Conservation (phyloP, 2,797 vertebrate genomes). For the Rousettus madagascariensis region DNA sequence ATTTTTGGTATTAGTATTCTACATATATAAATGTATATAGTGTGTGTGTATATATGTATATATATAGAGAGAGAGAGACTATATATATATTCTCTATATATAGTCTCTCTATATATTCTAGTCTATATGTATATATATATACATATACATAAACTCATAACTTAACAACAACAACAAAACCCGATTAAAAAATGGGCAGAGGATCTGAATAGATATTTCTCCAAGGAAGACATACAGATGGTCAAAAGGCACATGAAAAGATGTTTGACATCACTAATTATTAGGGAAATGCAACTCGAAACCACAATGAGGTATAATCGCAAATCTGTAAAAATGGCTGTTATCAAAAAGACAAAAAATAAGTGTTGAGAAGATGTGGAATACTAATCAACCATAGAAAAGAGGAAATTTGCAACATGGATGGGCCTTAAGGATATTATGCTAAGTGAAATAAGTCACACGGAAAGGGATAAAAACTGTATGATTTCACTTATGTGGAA, state of each 20-base stretch:
- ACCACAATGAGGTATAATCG: no score
- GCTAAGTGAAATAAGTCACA: neutral
- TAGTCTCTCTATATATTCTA: no score
- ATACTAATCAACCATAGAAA: neutral
- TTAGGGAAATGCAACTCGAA: no score
- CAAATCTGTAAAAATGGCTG: no score
- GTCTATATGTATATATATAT: neutral
- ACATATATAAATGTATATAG: neutral
- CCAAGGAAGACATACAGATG: neutral
- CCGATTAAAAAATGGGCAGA: neutral
- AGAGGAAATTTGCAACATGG: neutral
- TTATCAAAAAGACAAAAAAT: neutral
- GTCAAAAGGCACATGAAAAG: neutral
- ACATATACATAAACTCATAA: neutral
- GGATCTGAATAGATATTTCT: neutral
- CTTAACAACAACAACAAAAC: neutral
- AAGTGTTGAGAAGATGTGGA: neutral
- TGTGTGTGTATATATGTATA: no score
- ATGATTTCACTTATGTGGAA: neutral
- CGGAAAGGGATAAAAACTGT: neutral
- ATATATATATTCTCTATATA: no score
- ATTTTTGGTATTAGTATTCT: neutral
- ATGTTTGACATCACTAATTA: neutral
- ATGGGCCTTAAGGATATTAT: neutral
- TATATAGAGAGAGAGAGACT: no score